These are phyloP conservation scores for Muscidifurax raptorellus DNA, from an alignment of 1,140 invertebrate genomes.

Conservation along the genomic window DNA sequence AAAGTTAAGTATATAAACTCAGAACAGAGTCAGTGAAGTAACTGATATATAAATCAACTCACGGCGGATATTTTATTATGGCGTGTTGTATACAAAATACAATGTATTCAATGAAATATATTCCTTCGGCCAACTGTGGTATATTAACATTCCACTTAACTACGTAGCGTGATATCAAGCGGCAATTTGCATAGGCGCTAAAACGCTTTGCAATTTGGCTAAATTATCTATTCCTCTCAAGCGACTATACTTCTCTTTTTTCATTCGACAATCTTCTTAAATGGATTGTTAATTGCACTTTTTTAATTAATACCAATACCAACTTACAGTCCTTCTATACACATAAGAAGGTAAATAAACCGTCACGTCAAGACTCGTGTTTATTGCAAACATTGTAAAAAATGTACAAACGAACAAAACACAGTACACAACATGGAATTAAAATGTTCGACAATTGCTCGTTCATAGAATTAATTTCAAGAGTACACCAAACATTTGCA, in stretches of 20 bases:
- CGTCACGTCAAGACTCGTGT: no score
- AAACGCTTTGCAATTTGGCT: not conserved
- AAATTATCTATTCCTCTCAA: not conserved
- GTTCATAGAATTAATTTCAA: not conserved
- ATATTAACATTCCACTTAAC: not conserved
- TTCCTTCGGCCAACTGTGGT: no score
- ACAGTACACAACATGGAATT: not conserved
- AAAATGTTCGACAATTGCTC: not conserved
- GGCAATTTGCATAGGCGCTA: not conserved
- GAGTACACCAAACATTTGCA: not conserved
- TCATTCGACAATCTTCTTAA: not conserved
- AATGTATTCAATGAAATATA: not conserved
- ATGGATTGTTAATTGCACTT: no score
- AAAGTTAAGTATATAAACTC: not conserved
- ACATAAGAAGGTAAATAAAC: no score
- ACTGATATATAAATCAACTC: no score
- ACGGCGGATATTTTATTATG: no score
- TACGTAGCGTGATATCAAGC: no score
- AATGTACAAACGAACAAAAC: no score
- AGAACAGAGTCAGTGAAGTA: not conserved
- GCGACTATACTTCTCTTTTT: not conserved
- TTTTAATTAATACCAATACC: no score
- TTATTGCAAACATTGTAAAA: no score
- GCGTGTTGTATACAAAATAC: not conserved
- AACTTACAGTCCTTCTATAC: no score